Percentiles rank a stretch among this genome's conserved stretches.
Evolutionary conservation across 2,888 invertebrate genomes (phyloP).

Genomic region (Frankliniella fusca): DNA sequence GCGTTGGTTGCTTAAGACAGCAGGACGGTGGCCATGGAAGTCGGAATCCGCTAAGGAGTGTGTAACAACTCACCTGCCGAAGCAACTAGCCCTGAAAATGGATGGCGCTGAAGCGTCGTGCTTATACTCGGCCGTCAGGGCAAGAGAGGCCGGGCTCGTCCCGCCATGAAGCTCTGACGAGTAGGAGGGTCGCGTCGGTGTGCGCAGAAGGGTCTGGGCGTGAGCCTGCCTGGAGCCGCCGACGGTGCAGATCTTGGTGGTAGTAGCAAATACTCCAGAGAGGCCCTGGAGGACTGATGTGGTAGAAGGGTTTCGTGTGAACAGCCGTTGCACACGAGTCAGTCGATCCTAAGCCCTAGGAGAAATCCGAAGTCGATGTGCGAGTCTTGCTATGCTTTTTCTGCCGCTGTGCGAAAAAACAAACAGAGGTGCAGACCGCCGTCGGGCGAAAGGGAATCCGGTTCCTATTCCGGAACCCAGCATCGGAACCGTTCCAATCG

Average conservation of each 20-base stretch:
- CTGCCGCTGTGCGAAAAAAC: neutral
- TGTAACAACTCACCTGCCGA: conserved; percentile 48
- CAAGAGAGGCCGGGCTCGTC: neutral
- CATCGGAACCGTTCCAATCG: conserved; percentile 53
- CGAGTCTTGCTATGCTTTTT: conserved; percentile 39
- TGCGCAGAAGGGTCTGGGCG: conserved; percentile 53
- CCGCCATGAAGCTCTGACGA: conserved; percentile 20
- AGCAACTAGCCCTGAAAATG: conserved; percentile 62
- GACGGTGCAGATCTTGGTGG: conserved; percentile 62
- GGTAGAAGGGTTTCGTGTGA: conserved; percentile 61
- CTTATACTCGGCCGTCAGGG: neutral
- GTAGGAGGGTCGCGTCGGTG: conserved; percentile 46
- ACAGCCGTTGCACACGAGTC: conserved; percentile 57
- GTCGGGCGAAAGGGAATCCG: conserved; percentile 55
- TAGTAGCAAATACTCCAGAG: conserved; percentile 68
- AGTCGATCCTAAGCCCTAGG: conserved; percentile 58
- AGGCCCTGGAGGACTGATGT: conserved; percentile 58
- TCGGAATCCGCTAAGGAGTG: conserved; percentile 59
- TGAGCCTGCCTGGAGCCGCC: conserved; percentile 53
- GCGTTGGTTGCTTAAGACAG: conserved; percentile 62
- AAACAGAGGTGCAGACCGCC: conserved; percentile 4
- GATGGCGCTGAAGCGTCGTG: conserved; percentile 52
- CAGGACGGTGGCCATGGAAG: conserved; percentile 73
- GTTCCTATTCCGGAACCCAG: conserved; percentile 58
- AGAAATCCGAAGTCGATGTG: conserved; percentile 51